Conservation (phyloP, 2,797 vertebrate species). For the Halcyon leucocephala region DNA sequence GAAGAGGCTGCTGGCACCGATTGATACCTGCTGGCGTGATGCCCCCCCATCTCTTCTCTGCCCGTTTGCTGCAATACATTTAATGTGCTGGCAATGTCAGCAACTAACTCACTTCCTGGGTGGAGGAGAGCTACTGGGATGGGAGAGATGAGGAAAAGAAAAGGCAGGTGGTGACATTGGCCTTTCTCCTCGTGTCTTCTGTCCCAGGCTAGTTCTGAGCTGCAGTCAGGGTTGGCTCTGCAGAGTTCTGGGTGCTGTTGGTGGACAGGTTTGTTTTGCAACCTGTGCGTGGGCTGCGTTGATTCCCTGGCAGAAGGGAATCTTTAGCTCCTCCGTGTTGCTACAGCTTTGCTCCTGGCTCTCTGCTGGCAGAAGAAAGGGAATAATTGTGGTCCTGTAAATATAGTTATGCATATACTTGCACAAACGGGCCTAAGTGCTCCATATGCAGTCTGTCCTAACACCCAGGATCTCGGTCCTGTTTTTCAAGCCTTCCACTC, state of each 20-base stretch:
- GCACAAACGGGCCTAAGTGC: constrained; percentile 45
- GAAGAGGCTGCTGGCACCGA: not conserved
- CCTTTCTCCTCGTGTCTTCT: not conserved
- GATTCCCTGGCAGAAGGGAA: constrained; percentile 24
- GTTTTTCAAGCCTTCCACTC: constrained; percentile 67
- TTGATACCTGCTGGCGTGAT: not conserved
- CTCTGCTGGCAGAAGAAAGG: constrained; percentile 54
- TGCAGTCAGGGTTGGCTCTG: not conserved
- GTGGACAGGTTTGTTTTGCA: constrained; percentile 49
- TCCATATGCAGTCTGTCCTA: constrained; percentile 29
- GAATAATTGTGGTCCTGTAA: constrained; percentile 63
- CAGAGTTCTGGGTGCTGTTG: constrained; percentile 14
- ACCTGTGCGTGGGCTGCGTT: constrained; percentile 18
- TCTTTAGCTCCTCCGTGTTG: constrained; percentile 13
- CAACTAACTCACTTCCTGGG: not conserved
- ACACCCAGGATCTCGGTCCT: constrained; percentile 59
- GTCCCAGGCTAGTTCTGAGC: not conserved
- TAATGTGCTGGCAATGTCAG: not conserved
- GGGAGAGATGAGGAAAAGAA: not conserved
- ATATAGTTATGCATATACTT: constrained; percentile 63
- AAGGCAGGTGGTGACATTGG: not conserved
- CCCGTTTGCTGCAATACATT: not conserved
- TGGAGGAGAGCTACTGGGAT: not conserved
- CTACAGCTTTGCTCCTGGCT: constrained; percentile 58
- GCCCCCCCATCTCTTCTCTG: constrained; percentile 17